Evolutionary conservation across 1,140 invertebrate species (phyloP), one percentile per base, ranked within the genome.

Genomic region (Drosophila sturtevanti): DNA sequence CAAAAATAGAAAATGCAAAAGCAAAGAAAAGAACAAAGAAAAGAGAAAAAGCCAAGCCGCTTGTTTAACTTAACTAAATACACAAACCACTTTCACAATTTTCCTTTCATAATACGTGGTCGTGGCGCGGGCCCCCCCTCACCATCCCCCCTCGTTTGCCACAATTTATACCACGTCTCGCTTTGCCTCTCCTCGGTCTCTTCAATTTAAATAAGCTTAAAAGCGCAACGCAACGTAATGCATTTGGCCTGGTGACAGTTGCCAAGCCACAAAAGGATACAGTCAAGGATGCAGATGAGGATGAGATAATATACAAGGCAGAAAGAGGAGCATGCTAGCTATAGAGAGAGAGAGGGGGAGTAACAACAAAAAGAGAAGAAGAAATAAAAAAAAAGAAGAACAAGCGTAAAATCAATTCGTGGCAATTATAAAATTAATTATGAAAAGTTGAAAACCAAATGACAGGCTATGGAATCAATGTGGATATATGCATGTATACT

Each of bases 141-240:
- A n/a, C n/a, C n/a, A n/a, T n/a, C 31, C 31, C 11, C 34, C 34
- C 3, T 18, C 2, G 9, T 14, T 35, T 35, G 7, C 51, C 31
- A 21, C 63, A 72, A 10, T 22, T 9, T n/a, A n/a, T n/a, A n/a
- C n/a, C n/a, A n/a, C 24, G 52, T 38, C n/a, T 21, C 51, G 41
- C 51, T 4, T 16, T 18, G 9, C 11, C 4, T 2, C 24, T 2
- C 3, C 4, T n/a, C 10, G 1, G 0, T 41, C 16, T n/a, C 11
- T 27, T 44, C 77, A 74, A 66, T 81, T 77, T 62, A 81, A 81
- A 81, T 81, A 67, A 81, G 73, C 79, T 81, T 81, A 78, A 78
- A 82, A 81, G 79, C 62, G 69, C 69, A 77, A 80, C 63, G 52
- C 72, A 67, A 65, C 72, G 48, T 64, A 64, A 65, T 77, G 79